Base-by-base conservation (phyloP, 2,113 vertebrate species). In the Triplophysa dalaica region DNA sequence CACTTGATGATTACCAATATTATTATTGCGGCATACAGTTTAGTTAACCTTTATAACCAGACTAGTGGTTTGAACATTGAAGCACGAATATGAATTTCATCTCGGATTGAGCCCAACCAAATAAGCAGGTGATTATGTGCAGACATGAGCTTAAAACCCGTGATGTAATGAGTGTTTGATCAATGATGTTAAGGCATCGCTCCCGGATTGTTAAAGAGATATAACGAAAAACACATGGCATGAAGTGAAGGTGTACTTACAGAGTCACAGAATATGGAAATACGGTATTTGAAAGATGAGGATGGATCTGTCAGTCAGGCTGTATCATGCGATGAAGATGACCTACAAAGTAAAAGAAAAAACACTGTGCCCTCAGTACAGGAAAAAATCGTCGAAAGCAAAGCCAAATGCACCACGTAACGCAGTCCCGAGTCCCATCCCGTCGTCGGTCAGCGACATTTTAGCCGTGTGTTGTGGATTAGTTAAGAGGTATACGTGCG, bases 261-360 rank as follows among this genome's bases (percentile, higher is more conserved):
- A 93, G 88, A 87, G 88, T 88, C 92, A 95, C 86, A 91, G 92
- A 92, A 92, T 95, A 93, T 94, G 94, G 93, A 94, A 97, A 95
- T 93, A 86, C 88, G 89, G 91, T 87, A 90, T 89, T 89, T 92
- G 91, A 90, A 89, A 90, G 93, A 93, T 80, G 94, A 93, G 88
- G 95, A 95, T 90, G 95, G 94, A 93, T 93, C 94, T 94, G 94
- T 93, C 84, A 93, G 90, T 87, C 93, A 94, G 92, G 90, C 93
- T 95, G 91, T 95, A 94, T 95, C 95, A 96, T 95, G 93, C 93
- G 95, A 96, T 91, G 95, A 95, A 88, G 95, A 93, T 95, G 94
- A 96, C 96, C 97, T 98, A 95, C 92, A 96, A 97, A 95, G 68
- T 74, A 45, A 82, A 70, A 82, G 69, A 96, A 92, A 96, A 94